These are phyloP conservation scores for Lepidostoma basale DNA, from an alignment of 1,140 invertebrate genomes.

Conservation along the genomic window DNA sequence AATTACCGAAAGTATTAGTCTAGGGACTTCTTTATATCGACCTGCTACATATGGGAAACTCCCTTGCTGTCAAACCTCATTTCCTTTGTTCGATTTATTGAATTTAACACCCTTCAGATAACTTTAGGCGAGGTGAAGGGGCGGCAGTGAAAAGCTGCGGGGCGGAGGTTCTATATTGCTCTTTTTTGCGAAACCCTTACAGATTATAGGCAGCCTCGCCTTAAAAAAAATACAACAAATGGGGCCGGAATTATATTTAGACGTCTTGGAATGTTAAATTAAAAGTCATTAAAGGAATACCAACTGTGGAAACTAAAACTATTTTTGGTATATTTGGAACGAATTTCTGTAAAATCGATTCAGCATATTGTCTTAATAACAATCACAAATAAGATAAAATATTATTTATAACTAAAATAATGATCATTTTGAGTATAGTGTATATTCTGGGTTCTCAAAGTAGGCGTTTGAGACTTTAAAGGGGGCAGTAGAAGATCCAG, in stretches of 20 bases:
- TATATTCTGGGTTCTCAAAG: no score
- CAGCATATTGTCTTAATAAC: no score
- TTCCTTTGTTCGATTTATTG: slow-evolving; percentile 45
- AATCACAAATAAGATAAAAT: no score
- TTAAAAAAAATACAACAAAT: not conserved
- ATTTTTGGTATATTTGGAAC: no score
- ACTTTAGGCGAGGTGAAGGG: not conserved
- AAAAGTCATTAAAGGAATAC: no score
- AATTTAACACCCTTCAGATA: slow-evolving; percentile 34
- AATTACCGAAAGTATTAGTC: slow-evolving; percentile 27
- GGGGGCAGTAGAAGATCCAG: no score
- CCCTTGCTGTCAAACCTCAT: slow-evolving; percentile 40
- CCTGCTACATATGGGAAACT: slow-evolving; percentile 26
- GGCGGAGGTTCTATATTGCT: slow-evolving; percentile 27
- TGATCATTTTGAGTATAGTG: no score
- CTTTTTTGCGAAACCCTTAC: slow-evolving; percentile 31
- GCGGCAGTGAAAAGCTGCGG: not conserved
- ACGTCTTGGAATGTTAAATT: not conserved
- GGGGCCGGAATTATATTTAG: not conserved
- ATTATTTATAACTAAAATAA: no score
- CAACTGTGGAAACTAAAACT: no score
- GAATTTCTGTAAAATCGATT: no score
- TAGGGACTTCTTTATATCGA: slow-evolving; percentile 23
- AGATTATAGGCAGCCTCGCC: not conserved
- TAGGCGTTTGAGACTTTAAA: no score